These are phyloP conservation scores for Wasmannia auropunctata DNA, from an alignment of 1,140 invertebrate species.

Conservation along the genomic window DNA sequence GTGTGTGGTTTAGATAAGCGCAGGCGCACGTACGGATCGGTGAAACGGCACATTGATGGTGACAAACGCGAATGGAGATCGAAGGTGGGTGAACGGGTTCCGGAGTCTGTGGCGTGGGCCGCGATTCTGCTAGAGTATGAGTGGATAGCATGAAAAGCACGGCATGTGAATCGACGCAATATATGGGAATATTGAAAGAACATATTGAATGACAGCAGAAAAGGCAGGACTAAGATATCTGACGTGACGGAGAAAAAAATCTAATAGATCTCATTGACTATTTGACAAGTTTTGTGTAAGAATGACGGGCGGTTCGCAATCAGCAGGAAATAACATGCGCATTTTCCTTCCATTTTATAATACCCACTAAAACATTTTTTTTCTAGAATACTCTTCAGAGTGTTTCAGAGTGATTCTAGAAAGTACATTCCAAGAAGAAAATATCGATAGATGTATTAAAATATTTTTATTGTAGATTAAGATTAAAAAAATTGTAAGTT, in stretches of 20 bases:
- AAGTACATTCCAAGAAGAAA: not conserved
- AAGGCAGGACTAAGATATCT: not conserved
- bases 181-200: constrained; percentile 49
- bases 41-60: constrained; percentile 57
- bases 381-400: not conserved
- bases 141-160: constrained; percentile 76
- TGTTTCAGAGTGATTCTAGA: not conserved
- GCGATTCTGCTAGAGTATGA: constrained; percentile 65
- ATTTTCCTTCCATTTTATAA: not conserved
- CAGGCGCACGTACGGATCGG: constrained; percentile 28
- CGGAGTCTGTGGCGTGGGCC: constrained; percentile 75
- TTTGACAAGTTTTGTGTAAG: not conserved
- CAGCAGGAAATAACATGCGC: not conserved
- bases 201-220: not conserved
- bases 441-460: not conserved
- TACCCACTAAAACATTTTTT: not conserved
- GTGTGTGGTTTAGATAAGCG: constrained; percentile 14
- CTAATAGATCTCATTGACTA: not conserved
- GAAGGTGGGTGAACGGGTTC: constrained; percentile 84
- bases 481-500: not conserved
- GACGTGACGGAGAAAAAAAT: not conserved
- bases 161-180: constrained; percentile 63
- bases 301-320: not conserved
- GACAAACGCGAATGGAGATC: constrained; percentile 77
- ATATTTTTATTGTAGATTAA: not conserved